phyloP scores from a whole-genome alignment of 2,797 vertebrate genomes.

The Halcyon badia region DNA sequence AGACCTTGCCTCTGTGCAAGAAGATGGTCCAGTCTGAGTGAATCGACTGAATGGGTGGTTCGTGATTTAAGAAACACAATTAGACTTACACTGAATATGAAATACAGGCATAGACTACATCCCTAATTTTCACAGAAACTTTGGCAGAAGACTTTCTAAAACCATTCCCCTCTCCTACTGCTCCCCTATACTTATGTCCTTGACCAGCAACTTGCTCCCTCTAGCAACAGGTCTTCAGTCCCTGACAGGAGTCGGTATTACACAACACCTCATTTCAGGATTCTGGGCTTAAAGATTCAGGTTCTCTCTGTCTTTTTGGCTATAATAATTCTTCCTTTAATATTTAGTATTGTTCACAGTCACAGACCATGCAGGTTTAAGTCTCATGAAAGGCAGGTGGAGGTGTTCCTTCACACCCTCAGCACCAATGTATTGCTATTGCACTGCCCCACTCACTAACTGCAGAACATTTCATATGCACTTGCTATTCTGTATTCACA shows the following conservation, averaged over 20 bases:
- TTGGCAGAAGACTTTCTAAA: neutral
- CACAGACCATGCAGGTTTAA: neutral
- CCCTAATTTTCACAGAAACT: neutral
- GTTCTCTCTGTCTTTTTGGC: neutral
- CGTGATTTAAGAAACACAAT: neutral
- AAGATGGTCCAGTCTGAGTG: too few relatives aligned
- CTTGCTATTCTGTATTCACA: neutral
- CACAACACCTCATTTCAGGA: neutral
- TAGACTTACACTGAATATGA: neutral
- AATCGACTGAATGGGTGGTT: neutral
- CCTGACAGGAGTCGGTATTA: neutral
- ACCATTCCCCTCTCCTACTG: fast-evolving
- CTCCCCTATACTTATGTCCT: neutral
- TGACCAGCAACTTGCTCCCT: neutral
- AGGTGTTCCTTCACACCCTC: neutral
- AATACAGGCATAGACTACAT: neutral
- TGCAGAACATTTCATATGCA: neutral
- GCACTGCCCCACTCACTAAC: neutral
- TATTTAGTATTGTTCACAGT: neutral
- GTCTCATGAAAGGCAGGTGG: neutral
- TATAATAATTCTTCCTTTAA: neutral
- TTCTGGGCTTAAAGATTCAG: neutral
- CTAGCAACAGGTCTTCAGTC: neutral
- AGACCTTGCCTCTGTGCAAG: neutral
- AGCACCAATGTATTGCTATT: neutral